phyloP scores from a whole-genome alignment of 2,113 vertebrate genomes.

The Coptodon bakossiorum region DNA sequence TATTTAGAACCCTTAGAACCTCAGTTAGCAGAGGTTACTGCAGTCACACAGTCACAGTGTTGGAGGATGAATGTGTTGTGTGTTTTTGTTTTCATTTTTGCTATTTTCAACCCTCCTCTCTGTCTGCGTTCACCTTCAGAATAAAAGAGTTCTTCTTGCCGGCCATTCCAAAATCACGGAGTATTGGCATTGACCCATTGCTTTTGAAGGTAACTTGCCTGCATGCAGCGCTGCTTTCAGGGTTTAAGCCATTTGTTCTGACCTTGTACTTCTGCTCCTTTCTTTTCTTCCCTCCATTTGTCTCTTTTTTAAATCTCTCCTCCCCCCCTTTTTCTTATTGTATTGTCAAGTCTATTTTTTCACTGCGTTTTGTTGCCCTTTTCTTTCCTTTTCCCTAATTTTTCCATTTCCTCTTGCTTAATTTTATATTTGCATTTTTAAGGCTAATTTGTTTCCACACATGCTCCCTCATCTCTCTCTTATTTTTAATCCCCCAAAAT shows the following conservation, averaged over 20 bases:
- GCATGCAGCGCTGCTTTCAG: not conserved
- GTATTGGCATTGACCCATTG: constrained; percentile 62
- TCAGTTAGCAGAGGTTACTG: not conserved
- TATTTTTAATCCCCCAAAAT: not conserved
- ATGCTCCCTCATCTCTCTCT: not conserved
- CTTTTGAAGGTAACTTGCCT: constrained; percentile 59
- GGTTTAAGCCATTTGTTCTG: not conserved
- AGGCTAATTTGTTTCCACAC: rapidly evolving
- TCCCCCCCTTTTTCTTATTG: not conserved
- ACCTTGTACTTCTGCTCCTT: not conserved
- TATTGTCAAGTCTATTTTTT: not conserved
- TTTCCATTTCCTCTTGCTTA: not conserved
- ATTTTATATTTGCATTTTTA: not conserved
- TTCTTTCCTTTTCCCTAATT: not conserved
- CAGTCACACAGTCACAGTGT: not conserved
- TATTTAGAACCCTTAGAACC: not conserved
- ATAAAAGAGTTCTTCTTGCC: constrained; percentile 69
- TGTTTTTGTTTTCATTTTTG: not conserved
- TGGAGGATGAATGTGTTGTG: not conserved
- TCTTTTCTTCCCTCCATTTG: not conserved
- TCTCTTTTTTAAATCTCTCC: not conserved
- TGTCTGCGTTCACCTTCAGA: constrained; percentile 29
- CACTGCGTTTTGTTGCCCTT: not conserved
- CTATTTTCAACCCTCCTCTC: not conserved
- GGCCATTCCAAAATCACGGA: constrained; percentile 63